phyloP scores from a whole-genome alignment of 2,113 vertebrate genomes.

The Ctenodactylus gundi region DNA sequence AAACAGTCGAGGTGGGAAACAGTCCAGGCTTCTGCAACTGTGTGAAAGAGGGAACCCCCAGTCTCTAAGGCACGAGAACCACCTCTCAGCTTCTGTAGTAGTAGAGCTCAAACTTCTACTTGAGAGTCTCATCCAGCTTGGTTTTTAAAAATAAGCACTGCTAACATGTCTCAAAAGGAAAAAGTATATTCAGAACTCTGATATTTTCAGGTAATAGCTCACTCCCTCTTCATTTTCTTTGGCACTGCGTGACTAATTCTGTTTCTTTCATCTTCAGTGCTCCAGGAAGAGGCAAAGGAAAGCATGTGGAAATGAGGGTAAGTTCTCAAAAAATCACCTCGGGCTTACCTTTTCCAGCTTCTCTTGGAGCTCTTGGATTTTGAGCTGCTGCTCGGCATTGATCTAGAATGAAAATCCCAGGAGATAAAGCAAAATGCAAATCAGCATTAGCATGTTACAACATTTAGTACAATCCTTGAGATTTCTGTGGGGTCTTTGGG shows the following conservation, averaged over 20 bases:
- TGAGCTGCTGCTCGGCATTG: constrained; percentile 94
- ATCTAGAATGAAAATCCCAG: constrained; percentile 84
- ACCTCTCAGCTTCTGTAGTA: not conserved
- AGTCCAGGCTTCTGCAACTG: not conserved
- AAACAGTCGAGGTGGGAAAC: not conserved
- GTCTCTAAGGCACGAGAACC: not conserved
- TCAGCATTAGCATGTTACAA: constrained; percentile 28
- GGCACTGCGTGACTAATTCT: constrained; percentile 75
- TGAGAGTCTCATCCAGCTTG: constrained; percentile 78
- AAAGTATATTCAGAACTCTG: constrained; percentile 74
- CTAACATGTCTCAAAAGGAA: constrained; percentile 77
- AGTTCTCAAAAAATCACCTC: not conserved
- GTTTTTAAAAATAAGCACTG: constrained; percentile 82
- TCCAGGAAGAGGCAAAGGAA: not conserved
- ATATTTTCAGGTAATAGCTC: constrained; percentile 74
- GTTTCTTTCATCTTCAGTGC: constrained; percentile 48
- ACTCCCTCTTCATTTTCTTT: constrained; percentile 54
- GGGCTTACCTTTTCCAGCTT: constrained; percentile 94
- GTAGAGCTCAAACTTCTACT: constrained; percentile 72
- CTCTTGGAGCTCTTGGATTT: constrained; percentile 96
- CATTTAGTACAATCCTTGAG: not conserved
- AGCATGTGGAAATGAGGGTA: not conserved
- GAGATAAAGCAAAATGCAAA: constrained; percentile 44
- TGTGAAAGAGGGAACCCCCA: not conserved
- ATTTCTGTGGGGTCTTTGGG: not conserved